These are phyloP conservation scores for Acanthopagrus latus DNA, from an alignment of 2,797 vertebrate genomes.

Conservation along the genomic window DNA sequence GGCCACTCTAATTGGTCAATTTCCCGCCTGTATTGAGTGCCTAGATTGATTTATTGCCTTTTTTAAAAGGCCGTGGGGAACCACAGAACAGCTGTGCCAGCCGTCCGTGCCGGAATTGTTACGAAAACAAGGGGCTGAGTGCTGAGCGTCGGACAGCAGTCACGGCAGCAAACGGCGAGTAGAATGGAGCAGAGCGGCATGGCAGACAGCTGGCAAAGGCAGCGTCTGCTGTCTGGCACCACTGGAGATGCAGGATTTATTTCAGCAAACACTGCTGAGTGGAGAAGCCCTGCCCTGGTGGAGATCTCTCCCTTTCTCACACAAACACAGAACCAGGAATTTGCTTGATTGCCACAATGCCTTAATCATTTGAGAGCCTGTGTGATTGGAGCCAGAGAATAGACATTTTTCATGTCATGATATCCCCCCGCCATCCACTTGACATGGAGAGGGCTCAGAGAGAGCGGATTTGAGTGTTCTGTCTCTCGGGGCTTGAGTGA, in stretches of 20 bases:
- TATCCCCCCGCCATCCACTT: slow-evolving; percentile 65
- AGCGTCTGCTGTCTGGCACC: slow-evolving; percentile 83
- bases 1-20: slow-evolving; percentile 92
- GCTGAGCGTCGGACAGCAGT: slow-evolving; percentile 79
- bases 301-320: slow-evolving; percentile 56
- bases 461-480: slow-evolving; percentile 73
- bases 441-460: slow-evolving; percentile 70
- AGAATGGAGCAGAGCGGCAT: slow-evolving; percentile 75
- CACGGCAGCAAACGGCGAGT: slow-evolving; percentile 68
- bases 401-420: slow-evolving; percentile 72
- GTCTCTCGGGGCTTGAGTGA: slow-evolving; percentile 80
- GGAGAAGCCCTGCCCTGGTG: slow-evolving; percentile 76
- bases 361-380: slow-evolving; percentile 72
- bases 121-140: slow-evolving; percentile 86
- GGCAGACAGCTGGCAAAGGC: slow-evolving; percentile 85
- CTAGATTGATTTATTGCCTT: slow-evolving; percentile 92
- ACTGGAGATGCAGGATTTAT: slow-evolving; percentile 82
- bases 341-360: slow-evolving; percentile 82
- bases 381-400: slow-evolving; percentile 79
- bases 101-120: slow-evolving; percentile 83
- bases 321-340: slow-evolving; percentile 66
- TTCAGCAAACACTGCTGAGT: slow-evolving; percentile 83
- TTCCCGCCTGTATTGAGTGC: slow-evolving; percentile 90
- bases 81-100: slow-evolving; percentile 87
- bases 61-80: slow-evolving; percentile 89